Evolutionary conservation across 2,797 vertebrate genomes (phyloP).

Genomic region (Macroramphosus scolopax): DNA sequence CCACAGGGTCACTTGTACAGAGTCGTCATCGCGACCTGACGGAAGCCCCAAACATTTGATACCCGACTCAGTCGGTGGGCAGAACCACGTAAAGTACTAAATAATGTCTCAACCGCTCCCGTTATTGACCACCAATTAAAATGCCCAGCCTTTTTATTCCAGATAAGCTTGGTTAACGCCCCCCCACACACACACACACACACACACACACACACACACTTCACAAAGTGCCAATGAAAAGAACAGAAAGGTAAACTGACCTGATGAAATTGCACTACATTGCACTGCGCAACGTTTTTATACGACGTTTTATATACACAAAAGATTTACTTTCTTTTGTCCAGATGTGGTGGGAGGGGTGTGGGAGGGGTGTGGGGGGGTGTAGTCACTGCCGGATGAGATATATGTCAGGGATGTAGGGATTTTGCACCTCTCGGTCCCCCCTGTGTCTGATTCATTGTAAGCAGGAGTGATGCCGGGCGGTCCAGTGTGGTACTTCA

Average conservation of each 20-base stretch:
- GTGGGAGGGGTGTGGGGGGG: conserved; percentile 14
- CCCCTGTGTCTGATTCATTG: no score
- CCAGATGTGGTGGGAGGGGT: no score
- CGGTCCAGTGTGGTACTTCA: conserved; percentile 61
- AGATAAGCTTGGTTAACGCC: no score
- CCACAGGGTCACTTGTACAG: conserved; percentile 16
- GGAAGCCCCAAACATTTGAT: no score
- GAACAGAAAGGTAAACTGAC: conserved; percentile 65
- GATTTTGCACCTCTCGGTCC: neutral
- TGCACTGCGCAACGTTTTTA: conserved; percentile 81
- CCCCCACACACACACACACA: no score
- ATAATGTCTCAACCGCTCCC: conserved; percentile 10
- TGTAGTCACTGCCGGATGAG: conserved; percentile 66
- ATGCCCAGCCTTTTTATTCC: no score
- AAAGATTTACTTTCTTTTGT: conserved; percentile 26
- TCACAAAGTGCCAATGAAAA: conserved; percentile 85
- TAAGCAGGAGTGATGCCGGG: conserved; percentile 49
- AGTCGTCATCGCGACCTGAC: no score
- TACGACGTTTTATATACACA: conserved; percentile 74
- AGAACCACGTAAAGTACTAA: neutral
- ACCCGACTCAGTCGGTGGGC: neutral
- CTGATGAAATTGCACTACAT: conserved; percentile 81
- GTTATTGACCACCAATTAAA: neutral
- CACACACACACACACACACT: no score
- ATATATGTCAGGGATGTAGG: conserved; percentile 61